Base-by-base conservation (phyloP, 2,113 vertebrate species). In the Thalassoma bifasciatum region DNA sequence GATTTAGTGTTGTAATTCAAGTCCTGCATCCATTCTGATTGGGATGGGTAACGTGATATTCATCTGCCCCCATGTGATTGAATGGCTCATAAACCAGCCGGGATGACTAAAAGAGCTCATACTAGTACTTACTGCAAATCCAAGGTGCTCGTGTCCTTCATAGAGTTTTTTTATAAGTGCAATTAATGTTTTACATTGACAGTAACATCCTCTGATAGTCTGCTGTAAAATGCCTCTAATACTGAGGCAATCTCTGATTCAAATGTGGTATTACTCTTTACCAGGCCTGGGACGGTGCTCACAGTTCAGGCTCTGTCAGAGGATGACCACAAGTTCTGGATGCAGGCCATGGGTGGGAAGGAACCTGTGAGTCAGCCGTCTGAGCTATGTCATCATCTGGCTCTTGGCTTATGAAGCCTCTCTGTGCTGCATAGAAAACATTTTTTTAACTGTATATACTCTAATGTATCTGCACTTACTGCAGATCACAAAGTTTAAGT, bases 331-430 rank as follows among this genome's bases (percentile, higher is more conserved):
- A 96, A 92, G 74, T 93, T 94, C 67, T 99, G 98, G 98, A 93
- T 99, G 92, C 96, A 97, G 86, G 96, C 96, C 40, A 95, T 99
- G 94, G 97, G 96, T 77, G 97, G 97, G 86, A 99, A 97, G 90
- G 98, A 98, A 84, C 93, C 95, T 77, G 98, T 99, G 95, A 96
- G 96, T 81, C 26, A 83, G 26, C 53, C 3, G 23, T 47, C 66
- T 83, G 21, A 10, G 71, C 46, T 58, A 16, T 88, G 62, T 86
- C 82, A 76, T 83, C 72, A 68, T 81, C 49, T 23, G 24, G 13
- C 62, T 34, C 40, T 60, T 50, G 2, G 16, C 60, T 68, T 10
- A 17, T 53, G 22, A 42, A 50, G 34, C 22, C 52, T 44, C 16
- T 50, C 47, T 78, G 21, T 37, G 24, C 21, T 42, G 14, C 7